These are phyloP conservation scores for Pomatorhinus ruficollis DNA, from an alignment of 2,113 vertebrate genomes.

Conservation along the genomic window DNA sequence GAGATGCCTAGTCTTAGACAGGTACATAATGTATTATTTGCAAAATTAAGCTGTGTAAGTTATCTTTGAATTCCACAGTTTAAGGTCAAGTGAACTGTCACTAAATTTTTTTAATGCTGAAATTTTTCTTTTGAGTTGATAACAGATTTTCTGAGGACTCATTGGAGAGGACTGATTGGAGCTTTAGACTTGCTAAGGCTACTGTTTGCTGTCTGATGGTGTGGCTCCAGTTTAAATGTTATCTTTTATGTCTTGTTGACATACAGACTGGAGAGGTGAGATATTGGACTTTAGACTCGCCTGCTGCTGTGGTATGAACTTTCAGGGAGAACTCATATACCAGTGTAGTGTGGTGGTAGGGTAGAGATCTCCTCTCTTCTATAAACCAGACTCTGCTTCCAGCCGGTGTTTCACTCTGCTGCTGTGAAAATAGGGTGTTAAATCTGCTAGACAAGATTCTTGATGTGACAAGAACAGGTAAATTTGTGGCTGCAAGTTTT, in stretches of 20 bases:
- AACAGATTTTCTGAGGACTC: background rate
- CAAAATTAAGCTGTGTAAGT: background rate
- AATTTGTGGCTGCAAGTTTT: background rate
- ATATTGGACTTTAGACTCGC: background rate
- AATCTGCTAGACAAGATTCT: background rate
- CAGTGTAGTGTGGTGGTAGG: rapidly evolving
- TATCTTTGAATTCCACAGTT: background rate
- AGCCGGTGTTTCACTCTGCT: background rate
- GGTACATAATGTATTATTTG: background rate
- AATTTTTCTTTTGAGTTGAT: background rate
- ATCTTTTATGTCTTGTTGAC: slow-evolving; percentile 37
- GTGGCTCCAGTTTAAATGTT: background rate
- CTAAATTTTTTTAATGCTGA: background rate
- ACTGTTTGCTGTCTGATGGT: slow-evolving; percentile 7
- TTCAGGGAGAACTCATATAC: background rate
- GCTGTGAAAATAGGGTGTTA: background rate
- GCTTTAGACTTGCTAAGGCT: background rate
- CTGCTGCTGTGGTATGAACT: background rate
- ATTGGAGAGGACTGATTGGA: background rate
- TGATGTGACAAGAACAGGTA: background rate
- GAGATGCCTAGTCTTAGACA: background rate
- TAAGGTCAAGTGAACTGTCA: background rate
- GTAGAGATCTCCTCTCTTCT: background rate
- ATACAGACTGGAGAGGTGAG: background rate
- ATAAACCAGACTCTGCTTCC: background rate